Evolutionary conservation across 37 sponge, comb jelly and placozoan species (phyloP).

Genomic region (Amphimedon queenslandica): DNA sequence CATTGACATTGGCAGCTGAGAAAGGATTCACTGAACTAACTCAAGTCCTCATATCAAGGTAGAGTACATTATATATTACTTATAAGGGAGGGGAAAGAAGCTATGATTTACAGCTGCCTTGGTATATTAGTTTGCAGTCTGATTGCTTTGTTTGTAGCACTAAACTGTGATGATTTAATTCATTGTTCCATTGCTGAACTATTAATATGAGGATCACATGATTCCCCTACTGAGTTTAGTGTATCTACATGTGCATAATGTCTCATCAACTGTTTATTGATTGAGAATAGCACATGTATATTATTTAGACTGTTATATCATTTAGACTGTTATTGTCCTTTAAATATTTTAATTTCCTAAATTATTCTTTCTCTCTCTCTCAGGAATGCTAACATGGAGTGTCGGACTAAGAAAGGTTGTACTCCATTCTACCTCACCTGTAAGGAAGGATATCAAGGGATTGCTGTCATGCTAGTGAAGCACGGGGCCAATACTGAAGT

Average conservation of each 20-base stretch:
- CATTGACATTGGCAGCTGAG: constrained; percentile 94
- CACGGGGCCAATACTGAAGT: constrained; percentile 79
- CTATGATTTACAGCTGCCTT: background rate
- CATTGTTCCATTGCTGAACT: background rate
- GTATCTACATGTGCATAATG: no score
- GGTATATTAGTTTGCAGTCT: background rate
- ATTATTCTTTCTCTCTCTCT: background rate
- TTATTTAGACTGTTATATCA: no score
- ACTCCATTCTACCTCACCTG: constrained; percentile 95
- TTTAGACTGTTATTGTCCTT: no score
- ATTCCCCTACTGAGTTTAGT: constrained; percentile 9
- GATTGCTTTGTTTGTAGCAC: background rate
- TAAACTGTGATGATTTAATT: background rate
- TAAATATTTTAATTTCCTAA: background rate
- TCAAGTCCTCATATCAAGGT: constrained; percentile 73
- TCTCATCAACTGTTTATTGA: no score
- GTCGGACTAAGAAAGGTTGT: constrained; percentile 96
- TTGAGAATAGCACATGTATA: no score
- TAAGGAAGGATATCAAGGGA: constrained; percentile 84
- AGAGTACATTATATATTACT: background rate
- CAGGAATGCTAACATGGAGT: constrained; percentile 82
- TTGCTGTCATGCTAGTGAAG: constrained; percentile 67
- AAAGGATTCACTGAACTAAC: constrained; percentile 84
- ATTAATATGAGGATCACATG: background rate
- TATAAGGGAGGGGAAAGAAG: background rate